phyloP scores from a whole-genome alignment of 92 coral and sea anemone species.

The Epizoanthus scotinus region DNA sequence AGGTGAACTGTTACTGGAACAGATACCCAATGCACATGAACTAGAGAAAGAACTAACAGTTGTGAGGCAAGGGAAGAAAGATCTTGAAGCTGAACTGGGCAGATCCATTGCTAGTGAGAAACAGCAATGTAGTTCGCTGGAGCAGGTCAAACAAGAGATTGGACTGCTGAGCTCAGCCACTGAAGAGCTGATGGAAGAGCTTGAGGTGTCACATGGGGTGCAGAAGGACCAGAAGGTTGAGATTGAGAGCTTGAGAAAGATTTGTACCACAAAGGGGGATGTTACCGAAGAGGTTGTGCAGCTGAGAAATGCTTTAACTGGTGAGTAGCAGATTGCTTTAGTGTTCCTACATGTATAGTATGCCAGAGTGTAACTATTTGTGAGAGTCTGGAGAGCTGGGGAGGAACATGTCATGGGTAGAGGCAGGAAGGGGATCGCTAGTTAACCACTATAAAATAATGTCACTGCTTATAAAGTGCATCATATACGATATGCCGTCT shows the following conservation, averaged over 20 bases:
- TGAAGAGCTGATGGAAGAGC: slow-evolving; percentile 92
- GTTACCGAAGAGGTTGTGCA: slow-evolving; percentile 81
- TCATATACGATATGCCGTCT: too few relatives aligned
- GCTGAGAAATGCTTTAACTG: slow-evolving; percentile 82
- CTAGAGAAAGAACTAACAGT: neutral
- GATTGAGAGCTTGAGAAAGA: slow-evolving; percentile 87
- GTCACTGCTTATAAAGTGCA: too few relatives aligned
- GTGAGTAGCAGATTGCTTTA: slow-evolving; percentile 40
- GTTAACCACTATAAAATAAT: too few relatives aligned
- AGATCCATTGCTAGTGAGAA: slow-evolving; percentile 55
- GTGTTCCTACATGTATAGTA: neutral
- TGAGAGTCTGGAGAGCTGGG: neutral
- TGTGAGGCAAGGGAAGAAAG: slow-evolving; percentile 32
- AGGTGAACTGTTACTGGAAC: slow-evolving; percentile 9
- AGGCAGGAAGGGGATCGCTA: too few relatives aligned
- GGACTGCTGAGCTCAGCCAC: slow-evolving; percentile 76
- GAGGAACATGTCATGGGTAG: too few relatives aligned
- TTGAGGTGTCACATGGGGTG: slow-evolving; percentile 82
- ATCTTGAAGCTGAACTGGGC: slow-evolving; percentile 47
- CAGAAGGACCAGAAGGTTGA: slow-evolving; percentile 90
- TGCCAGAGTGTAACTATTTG: neutral
- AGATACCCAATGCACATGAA: slow-evolving; percentile 2
- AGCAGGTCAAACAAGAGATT: slow-evolving; percentile 80
- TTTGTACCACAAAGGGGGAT: slow-evolving; percentile 77
- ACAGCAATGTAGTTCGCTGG: slow-evolving; percentile 63